Evolutionary conservation across 2,888 invertebrate species (phyloP), one percentile per base, ranked within the genome.

Genomic region (Nomada ruficornis): DNA sequence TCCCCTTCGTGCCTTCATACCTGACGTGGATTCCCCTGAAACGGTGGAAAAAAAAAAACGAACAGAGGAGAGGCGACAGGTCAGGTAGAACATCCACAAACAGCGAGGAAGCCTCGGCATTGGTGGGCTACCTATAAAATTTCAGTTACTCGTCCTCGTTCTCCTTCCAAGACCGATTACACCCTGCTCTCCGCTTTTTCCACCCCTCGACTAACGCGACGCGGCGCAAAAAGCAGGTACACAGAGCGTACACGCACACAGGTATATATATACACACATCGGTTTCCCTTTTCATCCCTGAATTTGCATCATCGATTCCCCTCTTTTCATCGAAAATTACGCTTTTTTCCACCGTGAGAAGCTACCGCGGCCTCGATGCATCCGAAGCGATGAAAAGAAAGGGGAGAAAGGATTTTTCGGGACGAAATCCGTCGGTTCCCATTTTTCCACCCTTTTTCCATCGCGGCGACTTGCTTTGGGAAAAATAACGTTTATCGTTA

Each of bases 21-120:
- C 93, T 93, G 93, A 88, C 91, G 90, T 89, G 88, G 92, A 93
- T 93, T 93, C 92, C 90, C 91, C 88, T 84, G 80, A 90, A 92
- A 80, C 81, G 73, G 29, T 89, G 83, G 88, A 91, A 90, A 93
- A 93, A 92, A 92, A 91, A 89, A 54, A 26, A n/a, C 20, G 1
- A n/a, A 86, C 77, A 77, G 60, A 57, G 69, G 42, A 88, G 81
- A 78, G 60, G 70, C 85, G 84, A 85, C 82, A 84, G 90, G 90
- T 90, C 93, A 93, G 93, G 93, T 92, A 92, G 91, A 82, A 71
- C 69, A 73, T 60, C 76, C 69, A 23, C 18, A 69, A 72, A 84
- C 78, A 71, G 42, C 52, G 57, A 60, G 68, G 76, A 72, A 72
- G 78, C 74, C 44, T 23, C 64, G 29, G 65, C 72, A 88, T 89